Evolutionary conservation across 2,888 invertebrate genomes (phyloP).

Genomic region (Drosophila differens): DNA sequence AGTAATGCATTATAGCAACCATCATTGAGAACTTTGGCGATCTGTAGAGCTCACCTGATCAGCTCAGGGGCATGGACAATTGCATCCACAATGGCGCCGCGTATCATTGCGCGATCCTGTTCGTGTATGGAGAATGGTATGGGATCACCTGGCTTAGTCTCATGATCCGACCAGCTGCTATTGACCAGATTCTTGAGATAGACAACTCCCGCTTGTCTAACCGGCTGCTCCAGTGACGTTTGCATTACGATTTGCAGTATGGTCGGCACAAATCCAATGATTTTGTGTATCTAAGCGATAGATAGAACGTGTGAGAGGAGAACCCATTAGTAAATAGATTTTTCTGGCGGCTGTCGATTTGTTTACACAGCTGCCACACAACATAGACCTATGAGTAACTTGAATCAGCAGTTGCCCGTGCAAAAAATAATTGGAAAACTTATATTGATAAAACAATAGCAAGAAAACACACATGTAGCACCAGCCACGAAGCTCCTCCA

Average conservation of each 20-base stretch:
- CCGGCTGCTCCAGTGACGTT: conserved; percentile 94
- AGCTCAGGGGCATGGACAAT: conserved; percentile 96
- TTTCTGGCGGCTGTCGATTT: conserved; percentile 37
- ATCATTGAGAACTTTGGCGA: conserved; percentile 86
- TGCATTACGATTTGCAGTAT: conserved; percentile 97
- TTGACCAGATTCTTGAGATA: conserved; percentile 97
- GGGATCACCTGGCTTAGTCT: conserved; percentile 90
- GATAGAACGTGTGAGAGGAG: conserved; percentile 18
- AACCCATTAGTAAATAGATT: conserved; percentile 36
- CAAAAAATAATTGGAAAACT: conserved; percentile 7
- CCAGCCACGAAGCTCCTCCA: conserved; percentile 23
- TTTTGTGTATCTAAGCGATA: conserved; percentile 92
- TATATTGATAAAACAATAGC: conserved; percentile 60
- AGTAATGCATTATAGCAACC: conserved; percentile 17
- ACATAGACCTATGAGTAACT: conserved; percentile 37
- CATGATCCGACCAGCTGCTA: conserved; percentile 95
- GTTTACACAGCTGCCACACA: conserved; percentile 69
- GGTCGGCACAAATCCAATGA: conserved; percentile 97
- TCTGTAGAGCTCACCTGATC: conserved; percentile 88
- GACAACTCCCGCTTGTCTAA: conserved; percentile 97
- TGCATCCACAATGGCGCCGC: conserved; percentile 97
- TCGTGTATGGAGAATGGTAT: conserved; percentile 96
- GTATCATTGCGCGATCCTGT: conserved; percentile 96
- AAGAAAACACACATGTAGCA: conserved; percentile 24
- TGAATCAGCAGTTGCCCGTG: conserved; percentile 33